Percentiles rank a stretch among this genome's conserved stretches.
These are phyloP conservation scores for Oreochromis spilurus DNA, from an alignment of 2,113 vertebrate genomes.

Conservation along the genomic window DNA sequence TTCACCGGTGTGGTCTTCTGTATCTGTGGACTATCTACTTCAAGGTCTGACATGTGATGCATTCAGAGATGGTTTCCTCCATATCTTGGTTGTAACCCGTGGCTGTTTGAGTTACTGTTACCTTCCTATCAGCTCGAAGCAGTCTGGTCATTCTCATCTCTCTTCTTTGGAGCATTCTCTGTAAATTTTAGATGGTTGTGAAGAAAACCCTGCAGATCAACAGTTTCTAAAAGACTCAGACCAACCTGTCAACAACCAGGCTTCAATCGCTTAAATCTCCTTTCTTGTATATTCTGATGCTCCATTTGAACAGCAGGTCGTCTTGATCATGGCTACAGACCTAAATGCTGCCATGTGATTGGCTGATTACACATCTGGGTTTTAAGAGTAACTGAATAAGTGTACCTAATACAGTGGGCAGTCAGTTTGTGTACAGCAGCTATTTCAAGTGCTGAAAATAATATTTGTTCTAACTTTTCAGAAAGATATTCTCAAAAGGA, in stretches of 20 bases:
- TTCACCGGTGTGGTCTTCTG: background rate
- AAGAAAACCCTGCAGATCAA: background rate
- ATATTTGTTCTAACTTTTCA: background rate
- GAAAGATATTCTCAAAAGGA: background rate
- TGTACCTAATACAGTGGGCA: background rate
- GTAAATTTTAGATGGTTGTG: background rate
- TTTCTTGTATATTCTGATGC: background rate
- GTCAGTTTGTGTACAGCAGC: background rate
- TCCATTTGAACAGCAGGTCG: background rate
- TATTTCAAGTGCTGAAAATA: background rate
- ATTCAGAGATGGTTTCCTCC: background rate
- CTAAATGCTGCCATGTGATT: background rate
- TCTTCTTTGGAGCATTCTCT: background rate
- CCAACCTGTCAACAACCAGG: background rate
- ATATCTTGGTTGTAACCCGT: background rate
- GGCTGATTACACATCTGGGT: background rate
- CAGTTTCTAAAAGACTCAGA: background rate
- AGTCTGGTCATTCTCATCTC: background rate
- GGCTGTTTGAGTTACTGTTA: background rate
- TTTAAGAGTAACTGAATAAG: background rate
- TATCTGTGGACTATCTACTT: background rate
- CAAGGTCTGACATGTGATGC: background rate
- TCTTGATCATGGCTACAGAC: background rate
- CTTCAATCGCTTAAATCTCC: background rate
- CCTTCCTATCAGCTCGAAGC: background rate